Conservation (phyloP, 2,797 vertebrate genomes). For the Protonibea diacanthus region DNA sequence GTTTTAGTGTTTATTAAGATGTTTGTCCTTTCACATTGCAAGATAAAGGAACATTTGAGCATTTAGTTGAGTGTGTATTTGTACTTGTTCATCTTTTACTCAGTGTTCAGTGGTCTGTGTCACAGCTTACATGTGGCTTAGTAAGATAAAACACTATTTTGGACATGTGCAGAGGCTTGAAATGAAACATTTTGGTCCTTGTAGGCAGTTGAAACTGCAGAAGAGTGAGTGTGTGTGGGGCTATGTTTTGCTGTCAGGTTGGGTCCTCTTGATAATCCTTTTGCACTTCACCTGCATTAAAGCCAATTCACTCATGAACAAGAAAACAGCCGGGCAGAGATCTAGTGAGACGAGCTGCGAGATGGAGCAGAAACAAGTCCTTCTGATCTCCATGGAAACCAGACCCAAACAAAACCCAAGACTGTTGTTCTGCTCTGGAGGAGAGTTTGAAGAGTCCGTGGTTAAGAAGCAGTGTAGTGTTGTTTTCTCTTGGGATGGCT, state of each 20-base stretch:
- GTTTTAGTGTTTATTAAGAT: not conserved
- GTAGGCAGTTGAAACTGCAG: not conserved
- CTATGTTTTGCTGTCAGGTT: conserved; percentile 3
- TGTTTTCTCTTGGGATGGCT: conserved; percentile 33
- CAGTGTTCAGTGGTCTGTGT: not conserved
- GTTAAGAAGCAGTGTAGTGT: conserved; percentile 31
- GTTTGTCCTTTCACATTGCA: not conserved
- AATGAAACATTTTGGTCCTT: not conserved
- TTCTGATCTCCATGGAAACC: conserved; percentile 49
- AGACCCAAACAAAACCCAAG: conserved; percentile 42
- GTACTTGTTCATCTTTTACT: not conserved
- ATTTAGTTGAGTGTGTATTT: not conserved
- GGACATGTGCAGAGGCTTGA: not conserved
- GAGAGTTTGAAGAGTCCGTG: conserved; percentile 34
- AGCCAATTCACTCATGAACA: conserved; percentile 44
- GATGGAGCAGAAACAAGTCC: conserved; percentile 24
- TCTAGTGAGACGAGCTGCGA: conserved; percentile 25
- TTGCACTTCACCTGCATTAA: conserved; percentile 44
- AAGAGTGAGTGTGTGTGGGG: not conserved
- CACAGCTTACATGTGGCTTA: not conserved
- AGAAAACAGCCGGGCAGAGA: not conserved
- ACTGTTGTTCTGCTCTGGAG: conserved; percentile 47
- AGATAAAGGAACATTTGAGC: not conserved
- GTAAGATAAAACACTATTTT: not conserved
- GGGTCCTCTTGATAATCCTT: conserved; percentile 24